Evolutionary conservation across 2,113 vertebrate genomes (phyloP).

Genomic region (Melanocharis versteri): DNA sequence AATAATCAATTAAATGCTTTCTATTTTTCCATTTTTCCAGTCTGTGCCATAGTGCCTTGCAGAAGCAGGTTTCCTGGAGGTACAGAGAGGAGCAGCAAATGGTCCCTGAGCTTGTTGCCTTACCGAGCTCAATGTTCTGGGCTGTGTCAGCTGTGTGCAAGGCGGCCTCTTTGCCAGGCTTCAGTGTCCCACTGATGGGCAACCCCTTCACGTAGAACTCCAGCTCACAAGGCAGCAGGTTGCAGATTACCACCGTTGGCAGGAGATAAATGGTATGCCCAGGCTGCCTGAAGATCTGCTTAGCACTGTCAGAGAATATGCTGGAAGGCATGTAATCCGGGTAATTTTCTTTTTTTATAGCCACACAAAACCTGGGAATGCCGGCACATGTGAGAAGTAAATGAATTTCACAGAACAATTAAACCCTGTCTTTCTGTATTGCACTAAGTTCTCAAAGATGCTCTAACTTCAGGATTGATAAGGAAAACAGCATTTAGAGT

Average conservation of each 20-base stretch:
- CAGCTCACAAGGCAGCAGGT: slow-evolving; percentile 92
- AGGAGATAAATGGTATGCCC: slow-evolving; percentile 93
- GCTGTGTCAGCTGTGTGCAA: slow-evolving; percentile 90
- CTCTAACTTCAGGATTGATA: not conserved
- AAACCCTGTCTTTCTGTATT: not conserved
- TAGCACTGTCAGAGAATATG: slow-evolving; percentile 82
- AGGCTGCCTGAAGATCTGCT: slow-evolving; percentile 94
- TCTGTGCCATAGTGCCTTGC: not conserved
- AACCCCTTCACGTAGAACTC: slow-evolving; percentile 92
- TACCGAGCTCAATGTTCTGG: slow-evolving; percentile 95
- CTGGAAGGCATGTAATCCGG: slow-evolving; percentile 92
- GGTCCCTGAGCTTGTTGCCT: not conserved
- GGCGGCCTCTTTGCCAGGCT: slow-evolving; percentile 88
- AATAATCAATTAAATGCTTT: not conserved
- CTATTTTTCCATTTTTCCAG: not conserved
- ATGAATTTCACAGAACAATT: not conserved
- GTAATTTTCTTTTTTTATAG: slow-evolving; percentile 96
- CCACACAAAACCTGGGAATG: slow-evolving; percentile 88
- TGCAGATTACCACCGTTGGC: slow-evolving; percentile 91
- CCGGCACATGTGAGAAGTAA: not conserved
- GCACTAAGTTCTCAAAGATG: not conserved
- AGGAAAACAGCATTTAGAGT: not conserved
- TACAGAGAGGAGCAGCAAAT: not conserved
- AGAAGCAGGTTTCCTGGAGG: not conserved
- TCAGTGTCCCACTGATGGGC: slow-evolving; percentile 84